A percentile compares a stretch with the other conserved stretches of the same genome.
These are phyloP conservation scores for Graphium colonna DNA, from an alignment of 2,888 invertebrate genomes.

Conservation along the genomic window DNA sequence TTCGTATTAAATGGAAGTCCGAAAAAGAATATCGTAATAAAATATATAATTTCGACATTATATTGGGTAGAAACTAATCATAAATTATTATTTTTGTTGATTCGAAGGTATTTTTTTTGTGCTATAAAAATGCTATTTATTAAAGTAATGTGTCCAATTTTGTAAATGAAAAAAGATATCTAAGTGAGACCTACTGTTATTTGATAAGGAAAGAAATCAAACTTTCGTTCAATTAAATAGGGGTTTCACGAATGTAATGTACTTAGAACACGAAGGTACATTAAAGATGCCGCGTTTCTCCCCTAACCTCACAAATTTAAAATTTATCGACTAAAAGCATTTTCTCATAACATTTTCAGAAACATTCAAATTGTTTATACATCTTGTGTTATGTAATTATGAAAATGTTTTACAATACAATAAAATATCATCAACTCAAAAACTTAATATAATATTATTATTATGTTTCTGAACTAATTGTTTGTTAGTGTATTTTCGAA, in stretches of 20 bases:
- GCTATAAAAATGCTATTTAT: not conserved
- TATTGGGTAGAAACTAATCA: too few relatives aligned
- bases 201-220: constrained; percentile 17
- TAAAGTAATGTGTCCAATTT: constrained; percentile 1
- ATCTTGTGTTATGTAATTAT: too few relatives aligned
- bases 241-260: constrained; percentile 12
- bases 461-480: too few relatives aligned
- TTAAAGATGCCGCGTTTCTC: not conserved
- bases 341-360: too few relatives aligned
- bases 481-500: too few relatives aligned
- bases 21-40: too few relatives aligned
- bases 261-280: constrained; percentile 11
- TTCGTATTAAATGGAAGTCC: too few relatives aligned
- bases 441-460: too few relatives aligned
- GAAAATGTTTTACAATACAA: too few relatives aligned
- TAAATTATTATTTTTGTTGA: not conserved
- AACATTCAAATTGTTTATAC: too few relatives aligned
- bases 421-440: too few relatives aligned
- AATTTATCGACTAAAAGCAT: not conserved
- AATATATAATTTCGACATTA: too few relatives aligned
- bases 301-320: not conserved
- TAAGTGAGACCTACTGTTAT: constrained; percentile 6
- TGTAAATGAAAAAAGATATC: not conserved
- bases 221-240: constrained; percentile 17
- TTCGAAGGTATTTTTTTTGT: not conserved